These are phyloP conservation scores for Phrynocephalus forsythii DNA, from an alignment of 2,797 vertebrate genomes.

Conservation along the genomic window DNA sequence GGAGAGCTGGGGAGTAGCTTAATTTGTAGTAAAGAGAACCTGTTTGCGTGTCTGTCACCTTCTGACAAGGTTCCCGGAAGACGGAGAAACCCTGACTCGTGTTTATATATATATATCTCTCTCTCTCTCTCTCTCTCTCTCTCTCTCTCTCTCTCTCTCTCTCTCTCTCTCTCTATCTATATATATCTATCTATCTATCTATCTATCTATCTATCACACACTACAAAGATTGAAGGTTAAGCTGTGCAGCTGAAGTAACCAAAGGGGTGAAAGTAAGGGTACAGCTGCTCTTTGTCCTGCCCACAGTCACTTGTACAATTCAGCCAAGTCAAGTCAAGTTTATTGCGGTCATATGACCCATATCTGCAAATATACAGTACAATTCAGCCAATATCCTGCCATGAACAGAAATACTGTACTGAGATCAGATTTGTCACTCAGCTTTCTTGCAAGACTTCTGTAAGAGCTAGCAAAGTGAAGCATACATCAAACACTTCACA, in stretches of 20 bases:
- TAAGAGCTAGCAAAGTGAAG: not conserved
- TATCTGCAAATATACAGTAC: too few relatives aligned
- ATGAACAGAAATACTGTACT: too few relatives aligned
- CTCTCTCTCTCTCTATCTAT: too few relatives aligned
- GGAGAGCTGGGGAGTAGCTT: not conserved
- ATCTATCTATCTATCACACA: too few relatives aligned
- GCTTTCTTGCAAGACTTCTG: not conserved
- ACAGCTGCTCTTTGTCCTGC: not conserved
- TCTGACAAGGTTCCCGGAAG: not conserved
- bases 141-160: too few relatives aligned
- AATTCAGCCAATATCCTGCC: too few relatives aligned
- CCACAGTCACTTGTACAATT: not conserved
- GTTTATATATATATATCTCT: too few relatives aligned
- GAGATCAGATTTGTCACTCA: too few relatives aligned
- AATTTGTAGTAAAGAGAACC: not conserved
- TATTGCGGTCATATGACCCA: too few relatives aligned
- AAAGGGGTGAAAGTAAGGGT: not conserved
- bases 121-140: too few relatives aligned
- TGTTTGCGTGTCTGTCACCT: not conserved
- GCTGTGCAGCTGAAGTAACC: not conserved
- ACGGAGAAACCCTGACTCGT: not conserved
- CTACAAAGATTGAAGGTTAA: not conserved
- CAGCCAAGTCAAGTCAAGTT: too few relatives aligned
- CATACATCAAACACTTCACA: not conserved
- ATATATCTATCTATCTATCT: too few relatives aligned